Conservation (phyloP, 2,888 invertebrate species). For the Carabus problematicus region DNA sequence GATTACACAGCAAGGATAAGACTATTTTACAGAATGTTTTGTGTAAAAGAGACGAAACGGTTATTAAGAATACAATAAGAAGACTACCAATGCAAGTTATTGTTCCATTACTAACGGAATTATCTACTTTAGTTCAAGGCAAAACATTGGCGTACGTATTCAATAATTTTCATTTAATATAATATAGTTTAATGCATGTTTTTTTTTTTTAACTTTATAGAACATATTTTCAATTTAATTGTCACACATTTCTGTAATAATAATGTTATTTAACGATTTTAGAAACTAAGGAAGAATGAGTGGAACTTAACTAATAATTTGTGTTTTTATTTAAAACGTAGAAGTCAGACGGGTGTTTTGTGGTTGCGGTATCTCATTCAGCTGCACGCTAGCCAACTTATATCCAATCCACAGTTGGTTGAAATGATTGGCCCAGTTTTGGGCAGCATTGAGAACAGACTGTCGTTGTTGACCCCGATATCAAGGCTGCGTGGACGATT, state of each 20-base stretch:
- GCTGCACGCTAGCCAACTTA: constrained; percentile 67
- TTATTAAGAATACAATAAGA: constrained; percentile 77
- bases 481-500: constrained; percentile 68
- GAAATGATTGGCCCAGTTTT: constrained; percentile 65
- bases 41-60: constrained; percentile 67
- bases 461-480: constrained; percentile 62
- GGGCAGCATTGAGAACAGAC: constrained; percentile 65
- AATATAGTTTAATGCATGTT: too few species aligned
- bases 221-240: not conserved
- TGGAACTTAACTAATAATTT: not conserved
- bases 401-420: constrained; percentile 67
- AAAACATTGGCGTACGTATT: constrained; percentile 73
- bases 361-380: constrained; percentile 69
- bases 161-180: not conserved
- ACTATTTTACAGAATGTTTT: constrained; percentile 77
- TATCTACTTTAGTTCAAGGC: constrained; percentile 71
- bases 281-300: not conserved
- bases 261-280: not conserved
- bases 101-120: constrained; percentile 74
- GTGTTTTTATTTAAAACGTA: constrained; percentile 50
- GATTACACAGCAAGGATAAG: constrained; percentile 84
- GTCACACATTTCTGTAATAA: not conserved
- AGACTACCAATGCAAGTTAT: constrained; percentile 80
- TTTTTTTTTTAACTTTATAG: constrained; percentile 11
- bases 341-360: constrained; percentile 62